phyloP scores from a whole-genome alignment of 1,140 invertebrate genomes.

The Papilio polytes region DNA sequence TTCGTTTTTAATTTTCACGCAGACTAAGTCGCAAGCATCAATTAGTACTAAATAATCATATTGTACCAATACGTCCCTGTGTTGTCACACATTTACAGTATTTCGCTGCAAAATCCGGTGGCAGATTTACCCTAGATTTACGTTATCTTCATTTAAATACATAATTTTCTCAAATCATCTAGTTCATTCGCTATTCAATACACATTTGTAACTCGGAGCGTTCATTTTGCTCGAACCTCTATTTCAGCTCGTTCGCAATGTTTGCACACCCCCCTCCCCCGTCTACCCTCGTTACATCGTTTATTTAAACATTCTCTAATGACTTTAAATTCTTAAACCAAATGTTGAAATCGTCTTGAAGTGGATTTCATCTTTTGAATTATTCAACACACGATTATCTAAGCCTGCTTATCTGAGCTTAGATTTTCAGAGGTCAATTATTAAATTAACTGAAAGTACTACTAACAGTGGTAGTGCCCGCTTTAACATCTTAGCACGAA shows the following conservation, averaged over 20 bases:
- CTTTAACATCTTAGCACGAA: too few species aligned
- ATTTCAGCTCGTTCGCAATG: not conserved
- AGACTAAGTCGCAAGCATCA: too few species aligned
- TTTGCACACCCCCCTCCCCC: not conserved
- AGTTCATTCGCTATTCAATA: not conserved
- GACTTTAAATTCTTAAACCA: conserved; percentile 15
- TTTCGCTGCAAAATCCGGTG: conserved; percentile 8
- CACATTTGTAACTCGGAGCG: not conserved
- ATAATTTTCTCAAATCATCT: conserved; percentile 24
- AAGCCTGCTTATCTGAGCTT: not conserved
- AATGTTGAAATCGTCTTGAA: conserved; percentile 10
- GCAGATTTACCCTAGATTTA: conserved; percentile 51
- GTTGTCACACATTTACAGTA: not conserved
- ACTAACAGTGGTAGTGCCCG: too few species aligned
- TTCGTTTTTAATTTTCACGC: too few species aligned
- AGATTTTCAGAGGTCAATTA: not conserved
- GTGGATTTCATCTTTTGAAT: not conserved
- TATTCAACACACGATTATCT: not conserved
- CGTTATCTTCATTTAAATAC: conserved; percentile 43
- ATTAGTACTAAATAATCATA: not conserved
- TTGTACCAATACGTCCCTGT: conserved; percentile 28
- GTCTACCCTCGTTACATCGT: not conserved
- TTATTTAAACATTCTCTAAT: conserved; percentile 22
- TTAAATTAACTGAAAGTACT: too few species aligned
- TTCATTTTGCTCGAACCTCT: not conserved